Evolutionary conservation across 2,113 vertebrate genomes (phyloP), one percentile per base, ranked within the genome.

Genomic region (Bothrops jararaca): DNA sequence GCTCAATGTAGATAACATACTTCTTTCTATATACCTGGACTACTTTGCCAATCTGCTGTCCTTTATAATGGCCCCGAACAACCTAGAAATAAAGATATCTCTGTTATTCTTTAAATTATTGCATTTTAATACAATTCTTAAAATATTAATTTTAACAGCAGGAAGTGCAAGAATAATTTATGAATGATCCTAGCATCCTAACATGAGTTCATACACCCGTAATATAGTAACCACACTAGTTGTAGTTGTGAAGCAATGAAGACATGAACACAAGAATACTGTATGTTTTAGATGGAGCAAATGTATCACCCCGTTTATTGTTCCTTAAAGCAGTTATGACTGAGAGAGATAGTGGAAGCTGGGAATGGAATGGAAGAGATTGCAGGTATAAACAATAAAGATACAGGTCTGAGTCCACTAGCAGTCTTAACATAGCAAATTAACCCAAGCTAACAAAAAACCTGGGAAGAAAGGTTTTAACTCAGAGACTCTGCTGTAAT

Each of bases 1-100:
- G 98, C 94, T 99, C 98, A 10, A 99, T 99, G 97, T 99, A 99
- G 97, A 99, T 98, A 89, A 99, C 99, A 0, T 99, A 99, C 12
- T 99, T 99, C 95, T 99, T 99, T 93, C 99, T 98, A 97, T 99
- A 99, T 91, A 99, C 99, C 97, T 99, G 99, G 74, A 99, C 98
- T 12, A 99, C 98, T 97, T 99, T 99, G 95, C 98, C 98, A 0
- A 99, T 99, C 94, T 99, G 99, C 96, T 99, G 99, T 91, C 99
- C 98, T 97, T 99, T 99, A 97, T 98, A 99, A 96, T 99, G 98
- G 93, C 99, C 99, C 74, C 98, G 97, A 53, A 99, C 99, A 93
- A 99, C 99, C 99, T 57, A 69, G 29, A 18, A 93, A 90, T 0
- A 20, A 1, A 64, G 2, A 60, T 5, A 57, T 2, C 10, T 69